Evolutionary conservation across 2,113 vertebrate species (phyloP).

Genomic region (Chaenogobius annularis): DNA sequence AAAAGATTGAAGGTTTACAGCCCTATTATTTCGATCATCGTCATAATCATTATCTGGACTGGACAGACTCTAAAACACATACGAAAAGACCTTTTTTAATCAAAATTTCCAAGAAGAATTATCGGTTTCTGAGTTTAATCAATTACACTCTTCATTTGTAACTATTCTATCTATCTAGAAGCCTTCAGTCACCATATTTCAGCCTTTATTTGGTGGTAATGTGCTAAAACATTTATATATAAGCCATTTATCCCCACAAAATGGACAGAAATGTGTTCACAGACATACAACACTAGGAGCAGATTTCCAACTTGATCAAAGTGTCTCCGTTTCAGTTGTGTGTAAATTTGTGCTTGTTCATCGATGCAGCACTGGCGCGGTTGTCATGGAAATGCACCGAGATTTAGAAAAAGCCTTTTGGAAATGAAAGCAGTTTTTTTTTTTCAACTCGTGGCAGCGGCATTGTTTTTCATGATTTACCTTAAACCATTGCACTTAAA

Average conservation of each 20-base stretch:
- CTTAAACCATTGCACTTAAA: not conserved
- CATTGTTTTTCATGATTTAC: not conserved
- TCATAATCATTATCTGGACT: too few relatives aligned
- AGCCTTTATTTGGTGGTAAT: too few relatives aligned
- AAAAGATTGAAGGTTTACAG: too few relatives aligned
- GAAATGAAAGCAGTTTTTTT: not conserved
- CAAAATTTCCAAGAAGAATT: too few relatives aligned
- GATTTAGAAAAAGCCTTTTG: not conserved
- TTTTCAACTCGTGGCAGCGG: not conserved
- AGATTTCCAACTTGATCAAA: not conserved
- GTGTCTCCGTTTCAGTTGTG: not conserved
- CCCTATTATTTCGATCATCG: too few relatives aligned
- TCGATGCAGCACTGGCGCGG: not conserved
- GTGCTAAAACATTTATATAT: too few relatives aligned
- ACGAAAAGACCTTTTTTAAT: too few relatives aligned
- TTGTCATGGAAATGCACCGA: slow-evolving; percentile 6
- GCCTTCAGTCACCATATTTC: too few relatives aligned
- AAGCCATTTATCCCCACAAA: not conserved
- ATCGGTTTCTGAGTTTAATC: too few relatives aligned
- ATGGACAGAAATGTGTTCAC: not conserved
- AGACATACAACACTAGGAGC: not conserved
- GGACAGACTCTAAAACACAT: too few relatives aligned
- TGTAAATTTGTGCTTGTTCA: not conserved
- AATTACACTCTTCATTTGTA: too few relatives aligned
- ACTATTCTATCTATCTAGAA: too few relatives aligned